Base-by-base conservation (phyloP, 2,113 vertebrate species). In the Mirounga angustirostris region DNA sequence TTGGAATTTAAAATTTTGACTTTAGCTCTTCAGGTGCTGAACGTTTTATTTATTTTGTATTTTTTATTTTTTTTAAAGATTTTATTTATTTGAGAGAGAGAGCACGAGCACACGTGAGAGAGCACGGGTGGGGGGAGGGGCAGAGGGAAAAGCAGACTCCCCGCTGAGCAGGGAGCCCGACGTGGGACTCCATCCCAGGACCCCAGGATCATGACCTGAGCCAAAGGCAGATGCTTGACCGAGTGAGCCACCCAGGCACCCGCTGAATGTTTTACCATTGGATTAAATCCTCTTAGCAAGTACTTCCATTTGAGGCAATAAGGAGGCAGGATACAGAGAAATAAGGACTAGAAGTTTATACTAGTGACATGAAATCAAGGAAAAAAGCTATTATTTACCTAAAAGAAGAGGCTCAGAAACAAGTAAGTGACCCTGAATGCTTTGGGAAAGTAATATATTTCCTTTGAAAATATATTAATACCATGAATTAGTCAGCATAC, bases 401-500 rank as follows among this genome's bases (percentile, higher is more conserved):
- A 46, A 59, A 92, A 79, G 52, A 86, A 86, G 67, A 67, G 15
- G 46, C 26, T 89, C 90, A 4, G 26, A 69, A 93, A 80, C 30
- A 93, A 84, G 50, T 56, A 40, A 50, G 2, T 71, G 46, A 50
- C 33, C 30, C 4, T 83, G 54, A 65, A 28, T 36, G 43, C 21
- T 71, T 95, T 22, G 58, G 33, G 22, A 80, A 88, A 30, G 52
- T 89, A 52, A 84, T 43, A 65, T 12, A 80, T 67, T 87, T 84
- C 12, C 69, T 93, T 88, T 63, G n/a, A 28, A 97, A 83, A 91
- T 65, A 86, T 50, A 19, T 83, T 93, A 43, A 86, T 93, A 54
- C 4, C 40, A 33, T 61, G 59, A 92, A 92, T 82, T 63, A 74
- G n/a, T 52, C 30, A 82, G 33, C 54, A 58, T 65, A 43, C 28